Evolutionary conservation across 1,140 invertebrate genomes (phyloP).

Genomic region (Meloidogyne hapla): DNA sequence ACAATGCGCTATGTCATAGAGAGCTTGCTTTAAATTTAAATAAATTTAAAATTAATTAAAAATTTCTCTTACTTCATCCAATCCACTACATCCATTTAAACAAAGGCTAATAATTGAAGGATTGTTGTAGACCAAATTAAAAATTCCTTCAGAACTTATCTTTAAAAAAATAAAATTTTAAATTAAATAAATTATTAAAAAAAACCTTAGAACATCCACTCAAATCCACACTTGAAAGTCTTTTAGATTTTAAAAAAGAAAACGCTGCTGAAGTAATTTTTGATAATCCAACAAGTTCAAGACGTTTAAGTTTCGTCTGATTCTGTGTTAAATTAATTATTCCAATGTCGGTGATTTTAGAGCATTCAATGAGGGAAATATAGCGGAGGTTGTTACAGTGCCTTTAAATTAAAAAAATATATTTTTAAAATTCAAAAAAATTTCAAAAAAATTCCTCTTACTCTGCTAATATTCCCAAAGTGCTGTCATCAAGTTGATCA

Average conservation of each 20-base stretch:
- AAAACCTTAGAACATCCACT: constrained; percentile 59
- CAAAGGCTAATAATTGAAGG: constrained; percentile 52
- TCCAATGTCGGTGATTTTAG: constrained; percentile 50
- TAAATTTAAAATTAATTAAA: background rate
- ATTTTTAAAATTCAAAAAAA: constrained; percentile 25
- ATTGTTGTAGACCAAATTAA: constrained; percentile 55
- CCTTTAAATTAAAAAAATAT: background rate
- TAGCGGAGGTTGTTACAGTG: constrained; percentile 38
- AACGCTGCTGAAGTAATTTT: constrained; percentile 52
- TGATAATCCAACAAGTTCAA: constrained; percentile 50
- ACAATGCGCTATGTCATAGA: constrained; percentile 60
- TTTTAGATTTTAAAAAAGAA: constrained; percentile 43
- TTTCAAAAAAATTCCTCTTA: background rate
- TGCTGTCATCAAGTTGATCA: constrained; percentile 56
- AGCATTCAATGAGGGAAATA: constrained; percentile 57
- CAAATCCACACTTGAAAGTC: constrained; percentile 53
- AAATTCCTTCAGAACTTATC: constrained; percentile 56
- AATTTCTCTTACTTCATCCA: constrained; percentile 46
- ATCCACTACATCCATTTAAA: constrained; percentile 53
- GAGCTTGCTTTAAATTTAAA: constrained; percentile 42
- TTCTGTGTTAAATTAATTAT: constrained; percentile 20
- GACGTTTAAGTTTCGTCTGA: constrained; percentile 25
- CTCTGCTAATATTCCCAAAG: constrained; percentile 41
- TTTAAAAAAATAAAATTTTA: constrained; percentile 28
- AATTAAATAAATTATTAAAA: background rate